These are phyloP conservation scores for Gracilinanus agilis DNA, from an alignment of 2,113 vertebrate genomes.

Conservation along the genomic window DNA sequence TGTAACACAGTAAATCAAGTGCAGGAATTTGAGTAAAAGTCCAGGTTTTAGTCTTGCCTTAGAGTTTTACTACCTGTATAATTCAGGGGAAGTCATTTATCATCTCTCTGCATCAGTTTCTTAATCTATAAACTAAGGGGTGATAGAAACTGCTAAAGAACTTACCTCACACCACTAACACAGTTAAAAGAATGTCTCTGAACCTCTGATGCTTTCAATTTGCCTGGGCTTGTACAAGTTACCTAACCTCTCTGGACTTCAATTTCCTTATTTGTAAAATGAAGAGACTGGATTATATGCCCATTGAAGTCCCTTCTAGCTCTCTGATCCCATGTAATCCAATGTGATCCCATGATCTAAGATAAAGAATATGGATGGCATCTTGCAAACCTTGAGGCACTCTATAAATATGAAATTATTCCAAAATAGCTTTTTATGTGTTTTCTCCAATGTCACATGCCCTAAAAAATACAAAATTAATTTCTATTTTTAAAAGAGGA, in stretches of 20 bases:
- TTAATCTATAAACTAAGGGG: neutral
- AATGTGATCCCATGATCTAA: neutral
- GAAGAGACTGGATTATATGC: neutral
- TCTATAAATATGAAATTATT: neutral
- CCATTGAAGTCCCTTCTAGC: neutral
- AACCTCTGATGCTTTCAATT: neutral
- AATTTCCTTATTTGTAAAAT: neutral
- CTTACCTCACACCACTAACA: too few species aligned
- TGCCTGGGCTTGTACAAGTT: neutral
- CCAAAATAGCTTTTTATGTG: too few species aligned
- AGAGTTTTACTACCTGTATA: neutral
- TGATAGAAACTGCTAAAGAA: neutral
- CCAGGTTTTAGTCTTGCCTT: neutral
- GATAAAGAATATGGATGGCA: neutral
- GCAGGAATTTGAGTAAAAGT: neutral
- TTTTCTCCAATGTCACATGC: too few species aligned
- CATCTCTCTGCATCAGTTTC: neutral
- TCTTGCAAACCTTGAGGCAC: neutral
- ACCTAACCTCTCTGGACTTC: neutral
- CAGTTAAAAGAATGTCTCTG: neutral
- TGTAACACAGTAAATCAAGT: neutral
- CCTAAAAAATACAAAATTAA: too few species aligned
- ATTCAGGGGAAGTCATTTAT: neutral
- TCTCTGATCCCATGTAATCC: neutral
- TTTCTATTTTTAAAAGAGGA: too few species aligned